Base-by-base conservation (phyloP, 2,888 invertebrate genomes). In the Margaritifera margaritifera region DNA sequence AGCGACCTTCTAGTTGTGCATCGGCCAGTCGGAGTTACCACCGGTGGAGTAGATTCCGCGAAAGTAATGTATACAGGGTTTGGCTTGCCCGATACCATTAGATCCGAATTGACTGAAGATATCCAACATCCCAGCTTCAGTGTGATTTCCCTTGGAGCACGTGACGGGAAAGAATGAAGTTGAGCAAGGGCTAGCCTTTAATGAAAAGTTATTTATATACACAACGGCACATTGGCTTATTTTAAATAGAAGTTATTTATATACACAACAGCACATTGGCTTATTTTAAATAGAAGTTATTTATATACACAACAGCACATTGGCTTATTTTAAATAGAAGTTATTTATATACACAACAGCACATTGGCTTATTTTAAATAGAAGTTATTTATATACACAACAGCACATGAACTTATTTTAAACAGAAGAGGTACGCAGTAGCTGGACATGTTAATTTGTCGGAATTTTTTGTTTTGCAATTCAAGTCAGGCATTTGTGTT, bases 41-140 rank as follows among this genome's bases (percentile, higher is more conserved):
- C 80, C 80, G 50, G 74, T 79, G 2, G 78, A 77, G 52, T 80
- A 80, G 15, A 80, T 66, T 11, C 79, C 80, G 6, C 79, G 58
- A 62, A 80, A 80, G 52, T 72, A 79, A 59, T 80, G 78, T 18
- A 80, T 80, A 25, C 79, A 79, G 18, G 79, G 79, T 15, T 50
- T 62, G 6, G 75, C 74, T 15, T 71, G 62, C 8, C 42, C 66
- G 5, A 79, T 74, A 18, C 71, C 72, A 57, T 75, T 57, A 50
- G 53, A 51, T 24, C 54, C 24, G 56, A 79, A 75, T 1, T 67
- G 50, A 63, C 78, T 78, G 60, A 79, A 71, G 2, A 66, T 51
- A 1, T 57, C 59, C 31, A 72, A 74, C 70, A 80, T 76, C 4
- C 62, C 71, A 4, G 64, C 31, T 52, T 80, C 78, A 11, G 74